phyloP scores from a whole-genome alignment of 2,888 invertebrate species.

The Odontocerum albicorne region DNA sequence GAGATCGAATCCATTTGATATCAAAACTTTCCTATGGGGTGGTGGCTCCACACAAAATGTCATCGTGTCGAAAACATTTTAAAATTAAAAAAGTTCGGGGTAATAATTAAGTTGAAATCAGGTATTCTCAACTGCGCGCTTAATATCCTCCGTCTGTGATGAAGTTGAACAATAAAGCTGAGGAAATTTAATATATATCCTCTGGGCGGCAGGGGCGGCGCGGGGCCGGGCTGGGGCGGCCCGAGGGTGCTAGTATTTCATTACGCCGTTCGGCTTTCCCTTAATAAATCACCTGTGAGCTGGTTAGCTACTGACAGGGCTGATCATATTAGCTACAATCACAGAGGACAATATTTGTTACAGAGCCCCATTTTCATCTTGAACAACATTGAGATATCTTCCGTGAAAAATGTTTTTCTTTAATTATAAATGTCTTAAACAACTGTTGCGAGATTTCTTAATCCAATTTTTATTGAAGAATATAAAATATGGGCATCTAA shows the following conservation, averaged over 20 bases:
- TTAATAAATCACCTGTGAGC: slow-evolving; percentile 36
- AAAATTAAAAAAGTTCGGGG: slow-evolving; percentile 25
- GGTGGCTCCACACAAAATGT: background rate
- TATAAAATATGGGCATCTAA: no score
- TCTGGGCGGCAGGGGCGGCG: background rate
- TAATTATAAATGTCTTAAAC: no score
- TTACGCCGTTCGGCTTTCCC: slow-evolving; percentile 36
- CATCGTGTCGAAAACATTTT: slow-evolving; percentile 16
- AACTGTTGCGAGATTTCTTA: no score
- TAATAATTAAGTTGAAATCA: slow-evolving; percentile 33
- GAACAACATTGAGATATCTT: no score
- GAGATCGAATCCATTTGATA: no score
- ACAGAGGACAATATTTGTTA: no score
- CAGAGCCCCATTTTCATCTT: no score
- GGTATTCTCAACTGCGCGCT: slow-evolving; percentile 26
- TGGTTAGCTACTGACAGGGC: slow-evolving; percentile 6
- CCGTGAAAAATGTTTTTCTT: no score
- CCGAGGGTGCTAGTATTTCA: slow-evolving; percentile 35
- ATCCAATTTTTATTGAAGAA: no score
- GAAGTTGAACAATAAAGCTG: slow-evolving; percentile 34
- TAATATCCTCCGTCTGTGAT: slow-evolving; percentile 28
- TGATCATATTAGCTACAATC: no score
- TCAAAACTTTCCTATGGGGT: background rate
- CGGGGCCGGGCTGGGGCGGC: slow-evolving; percentile 27
- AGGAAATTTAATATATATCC: slow-evolving; percentile 34